Percentiles rank a stretch among this genome's conserved stretches.
Evolutionary conservation across 1,140 invertebrate genomes (phyloP).

Genomic region (Pseudomyrmex pallidus): DNA sequence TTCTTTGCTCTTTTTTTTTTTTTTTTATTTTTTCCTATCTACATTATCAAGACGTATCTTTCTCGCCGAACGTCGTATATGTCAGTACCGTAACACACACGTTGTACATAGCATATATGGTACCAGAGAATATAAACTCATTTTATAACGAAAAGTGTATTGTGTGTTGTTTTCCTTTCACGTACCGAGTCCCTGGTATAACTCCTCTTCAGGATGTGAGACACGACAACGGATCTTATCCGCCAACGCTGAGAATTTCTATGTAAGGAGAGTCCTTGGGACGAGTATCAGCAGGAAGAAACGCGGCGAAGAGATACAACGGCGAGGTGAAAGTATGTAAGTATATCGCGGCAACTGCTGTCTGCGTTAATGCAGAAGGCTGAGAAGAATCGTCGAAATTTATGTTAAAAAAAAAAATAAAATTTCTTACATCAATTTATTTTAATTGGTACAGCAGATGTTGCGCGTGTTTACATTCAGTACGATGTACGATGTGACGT

Average conservation of each 20-base stretch:
- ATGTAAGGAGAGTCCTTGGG: constrained; percentile 17
- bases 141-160: constrained; percentile 82
- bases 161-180: constrained; percentile 21
- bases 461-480: too few species aligned
- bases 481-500: too few species aligned
- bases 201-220: not conserved
- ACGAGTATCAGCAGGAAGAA: constrained; percentile 7
- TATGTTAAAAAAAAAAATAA: too few species aligned
- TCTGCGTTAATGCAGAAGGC: not conserved
- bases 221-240: not conserved
- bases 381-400: not conserved
- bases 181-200: not conserved
- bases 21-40: constrained; percentile 72
- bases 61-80: constrained; percentile 81
- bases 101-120: constrained; percentile 85
- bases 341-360: not conserved
- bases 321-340: constrained; percentile 14
- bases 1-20: too few species aligned
- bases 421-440: too few species aligned
- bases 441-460: too few species aligned
- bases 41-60: constrained; percentile 81
- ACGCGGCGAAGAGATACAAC: not conserved
- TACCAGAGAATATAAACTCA: constrained; percentile 85
- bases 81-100: constrained; percentile 82
- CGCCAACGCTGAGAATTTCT: constrained; percentile 18